Evolutionary conservation across 53 echinoderm and acorn worm species (phyloP).

Genomic region (Henricia sp.): DNA sequence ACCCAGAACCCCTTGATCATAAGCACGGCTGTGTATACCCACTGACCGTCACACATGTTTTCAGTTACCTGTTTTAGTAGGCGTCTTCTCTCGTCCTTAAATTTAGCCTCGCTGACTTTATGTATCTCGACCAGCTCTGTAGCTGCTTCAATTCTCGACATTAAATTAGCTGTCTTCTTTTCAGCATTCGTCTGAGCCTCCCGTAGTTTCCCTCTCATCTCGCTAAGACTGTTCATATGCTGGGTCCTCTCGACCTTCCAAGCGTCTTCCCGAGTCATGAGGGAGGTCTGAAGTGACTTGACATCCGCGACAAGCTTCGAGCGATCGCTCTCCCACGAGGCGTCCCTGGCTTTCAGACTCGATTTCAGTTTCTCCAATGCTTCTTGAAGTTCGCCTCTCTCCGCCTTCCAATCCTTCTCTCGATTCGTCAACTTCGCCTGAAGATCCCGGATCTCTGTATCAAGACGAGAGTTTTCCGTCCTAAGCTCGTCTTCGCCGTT

Average conservation of each 20-base stretch:
- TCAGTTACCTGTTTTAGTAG: slow-evolving; percentile 83
- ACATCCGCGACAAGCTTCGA: slow-evolving; percentile 79
- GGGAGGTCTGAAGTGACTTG: slow-evolving; percentile 62
- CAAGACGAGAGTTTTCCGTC: slow-evolving; percentile 28
- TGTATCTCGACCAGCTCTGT: slow-evolving; percentile 89
- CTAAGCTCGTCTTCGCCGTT: slow-evolving; percentile 50
- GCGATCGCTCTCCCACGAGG: slow-evolving; percentile 85
- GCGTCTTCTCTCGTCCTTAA: slow-evolving; percentile 90
- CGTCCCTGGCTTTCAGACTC: slow-evolving; percentile 76
- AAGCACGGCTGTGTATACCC: no score
- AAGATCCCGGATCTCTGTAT: slow-evolving; percentile 49
- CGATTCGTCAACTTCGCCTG: slow-evolving; percentile 63
- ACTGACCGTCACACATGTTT: no score
- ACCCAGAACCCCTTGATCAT: no score
- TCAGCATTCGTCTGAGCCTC: slow-evolving; percentile 68
- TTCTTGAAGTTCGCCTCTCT: slow-evolving; percentile 69
- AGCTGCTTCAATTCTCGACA: slow-evolving; percentile 82
- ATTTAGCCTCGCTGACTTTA: slow-evolving; percentile 80
- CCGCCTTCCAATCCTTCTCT: slow-evolving; percentile 79
- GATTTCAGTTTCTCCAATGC: slow-evolving; percentile 75
- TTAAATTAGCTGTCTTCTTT: slow-evolving; percentile 62
- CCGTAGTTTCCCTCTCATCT: slow-evolving; percentile 69
- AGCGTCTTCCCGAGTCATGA: slow-evolving; percentile 72
- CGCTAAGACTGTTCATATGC: slow-evolving; percentile 59
- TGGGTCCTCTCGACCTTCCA: slow-evolving; percentile 80